phyloP scores from a whole-genome alignment of 2,113 vertebrate genomes.

The Engystomops pustulosus region DNA sequence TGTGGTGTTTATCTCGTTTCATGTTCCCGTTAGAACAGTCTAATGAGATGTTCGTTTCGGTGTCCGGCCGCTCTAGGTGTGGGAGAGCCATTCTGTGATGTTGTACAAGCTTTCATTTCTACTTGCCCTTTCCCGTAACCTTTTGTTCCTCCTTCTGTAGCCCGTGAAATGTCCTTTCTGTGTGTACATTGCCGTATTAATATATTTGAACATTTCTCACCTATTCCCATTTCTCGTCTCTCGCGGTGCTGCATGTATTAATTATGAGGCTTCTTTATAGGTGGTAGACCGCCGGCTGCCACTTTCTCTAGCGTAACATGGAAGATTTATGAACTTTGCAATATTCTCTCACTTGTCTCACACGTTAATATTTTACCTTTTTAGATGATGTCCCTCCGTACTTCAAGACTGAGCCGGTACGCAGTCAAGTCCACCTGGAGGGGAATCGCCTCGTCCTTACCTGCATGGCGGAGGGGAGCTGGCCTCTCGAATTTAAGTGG shows the following conservation, averaged over 20 bases:
- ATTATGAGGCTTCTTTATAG: slow-evolving; percentile 15
- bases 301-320: not conserved
- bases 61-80: not conserved
- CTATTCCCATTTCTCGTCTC: not conserved
- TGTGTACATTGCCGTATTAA: not conserved
- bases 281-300: not conserved
- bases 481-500: slow-evolving; percentile 98
- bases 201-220: slow-evolving; percentile 17
- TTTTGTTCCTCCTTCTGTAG: slow-evolving; percentile 30
- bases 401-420: slow-evolving; percentile 95
- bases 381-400: slow-evolving; percentile 94
- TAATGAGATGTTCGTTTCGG: not conserved
- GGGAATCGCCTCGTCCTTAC: slow-evolving; percentile 96
- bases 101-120: slow-evolving; percentile 15
- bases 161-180: slow-evolving; percentile 3
- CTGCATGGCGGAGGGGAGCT: slow-evolving; percentile 98
- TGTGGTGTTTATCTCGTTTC: not conserved
- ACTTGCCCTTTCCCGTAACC: not conserved
- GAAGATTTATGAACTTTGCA: not conserved
- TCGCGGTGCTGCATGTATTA: slow-evolving; percentile 12
- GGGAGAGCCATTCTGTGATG: slow-evolving; percentile 6
- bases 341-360: not conserved
- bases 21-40: not conserved
- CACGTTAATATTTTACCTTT: not conserved
- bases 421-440: slow-evolving; percentile 94